A percentile compares a stretch with the other conserved stretches of the same genome.
Conservation (phyloP, 1,140 invertebrate species). For the Aphaenogaster ashmeadi region DNA sequence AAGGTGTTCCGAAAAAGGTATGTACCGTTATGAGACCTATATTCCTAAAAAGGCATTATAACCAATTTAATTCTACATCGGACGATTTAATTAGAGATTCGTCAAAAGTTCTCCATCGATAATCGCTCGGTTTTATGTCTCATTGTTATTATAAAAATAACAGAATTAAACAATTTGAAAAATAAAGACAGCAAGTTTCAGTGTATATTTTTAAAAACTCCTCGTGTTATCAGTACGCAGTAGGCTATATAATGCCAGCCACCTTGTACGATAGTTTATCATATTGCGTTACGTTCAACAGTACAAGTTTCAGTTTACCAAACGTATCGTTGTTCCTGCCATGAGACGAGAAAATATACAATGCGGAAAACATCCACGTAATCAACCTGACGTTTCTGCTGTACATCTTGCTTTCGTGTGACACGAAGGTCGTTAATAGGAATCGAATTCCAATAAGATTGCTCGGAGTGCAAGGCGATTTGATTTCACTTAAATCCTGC, state of each 20-base stretch:
- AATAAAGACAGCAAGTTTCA: not conserved
- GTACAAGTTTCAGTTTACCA: not conserved
- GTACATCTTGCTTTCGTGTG: constrained; percentile 1
- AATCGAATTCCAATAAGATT: constrained; percentile 22
- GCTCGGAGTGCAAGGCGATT: constrained; percentile 1
- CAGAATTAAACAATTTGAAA: not conserved
- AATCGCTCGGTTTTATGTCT: not conserved
- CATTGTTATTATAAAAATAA: not conserved
- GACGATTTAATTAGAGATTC: not conserved
- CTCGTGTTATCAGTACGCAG: not conserved
- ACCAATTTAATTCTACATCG: not conserved
- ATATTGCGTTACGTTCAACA: not conserved
- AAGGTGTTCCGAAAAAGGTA: constrained; percentile 19
- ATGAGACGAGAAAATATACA: not conserved
- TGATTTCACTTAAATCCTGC: constrained; percentile 17
- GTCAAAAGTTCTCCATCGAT: not conserved
- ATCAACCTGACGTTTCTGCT: not conserved
- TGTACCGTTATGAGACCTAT: constrained; percentile 45
- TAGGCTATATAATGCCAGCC: not conserved
- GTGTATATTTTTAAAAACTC: not conserved
- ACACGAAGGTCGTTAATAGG: constrained; percentile 29
- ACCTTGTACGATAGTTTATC: constrained; percentile 6
- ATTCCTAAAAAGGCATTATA: constrained; percentile 29
- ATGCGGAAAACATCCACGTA: not conserved
- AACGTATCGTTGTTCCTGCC: not conserved